Evolutionary conservation across 2,113 vertebrate species (phyloP), one percentile per base, ranked within the genome.

Genomic region (Oceanites oceanicus): DNA sequence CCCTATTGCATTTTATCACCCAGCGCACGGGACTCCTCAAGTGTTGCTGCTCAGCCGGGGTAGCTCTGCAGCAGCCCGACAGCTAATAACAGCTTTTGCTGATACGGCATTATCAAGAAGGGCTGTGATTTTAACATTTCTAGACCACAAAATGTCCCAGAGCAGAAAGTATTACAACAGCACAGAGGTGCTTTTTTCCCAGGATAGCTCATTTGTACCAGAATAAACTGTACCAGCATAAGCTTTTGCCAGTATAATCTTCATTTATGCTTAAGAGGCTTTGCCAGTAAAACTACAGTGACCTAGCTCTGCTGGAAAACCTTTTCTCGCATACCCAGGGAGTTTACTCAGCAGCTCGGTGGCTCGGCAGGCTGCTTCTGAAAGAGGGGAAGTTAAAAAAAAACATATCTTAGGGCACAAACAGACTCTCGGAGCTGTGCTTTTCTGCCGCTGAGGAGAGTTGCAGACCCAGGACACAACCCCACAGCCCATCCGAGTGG

Each of bases 271-370:
- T 65, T 96, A 97, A 96, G 95, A 97, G 94, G 96, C 95, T 96
- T 97, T 97, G 92, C 88, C 94, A 95, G 92, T 92, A 97, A 96
- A 97, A 96, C 96, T 94, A 61, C 49, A 82, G 94, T 93, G 96
- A 96, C 96, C 94, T 19, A 91, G 86, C 96, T 95, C 73, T 56
- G 84, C 80, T 92, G 91, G 80, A 94, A 96, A 97, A 94, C 91
- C 91, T 89, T 85, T 94, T 45, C 95, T 92, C 42, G 2, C 66
- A 7, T 19, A 73, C 27, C 80, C 91, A 76, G 65, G 76, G 78
- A 80, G 72, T 92, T 96, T 80, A 75, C 42, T 94, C 94, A 85
- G 94, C 80, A 92, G 94, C 56, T 58, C 1, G 1, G 42, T 15
- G 72, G 40, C 83, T 86, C 77, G 1, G 40, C 77, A 17, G 8